phyloP scores from a whole-genome alignment of 2,888 invertebrate genomes.

The Pollenia amentaria region DNA sequence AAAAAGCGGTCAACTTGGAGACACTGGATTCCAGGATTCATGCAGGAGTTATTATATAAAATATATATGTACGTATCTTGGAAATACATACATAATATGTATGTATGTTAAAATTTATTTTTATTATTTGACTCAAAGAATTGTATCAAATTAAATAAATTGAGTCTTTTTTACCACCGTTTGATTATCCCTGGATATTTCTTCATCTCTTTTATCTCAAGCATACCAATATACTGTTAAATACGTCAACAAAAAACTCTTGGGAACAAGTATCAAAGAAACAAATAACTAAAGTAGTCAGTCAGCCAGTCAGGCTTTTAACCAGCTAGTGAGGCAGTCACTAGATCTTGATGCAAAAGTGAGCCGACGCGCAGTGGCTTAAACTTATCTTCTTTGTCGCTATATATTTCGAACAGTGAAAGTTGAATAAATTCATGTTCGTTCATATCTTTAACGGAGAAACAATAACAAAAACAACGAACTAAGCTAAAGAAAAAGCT shows the following conservation, averaged over 20 bases:
- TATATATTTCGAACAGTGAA: conserved; percentile 72
- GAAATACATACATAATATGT: too few species aligned
- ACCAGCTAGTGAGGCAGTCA: conserved; percentile 38
- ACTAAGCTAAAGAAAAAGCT: conserved; percentile 35
- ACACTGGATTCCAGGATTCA: too few species aligned
- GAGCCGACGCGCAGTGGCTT: conserved; percentile 39
- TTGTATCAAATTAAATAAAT: too few species aligned
- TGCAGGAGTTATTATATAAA: too few species aligned
- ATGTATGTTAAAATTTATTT: background rate
- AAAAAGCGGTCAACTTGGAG: too few species aligned
- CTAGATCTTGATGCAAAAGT: conserved; percentile 68
- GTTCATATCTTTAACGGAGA: conserved; percentile 52
- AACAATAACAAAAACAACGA: conserved; percentile 15
- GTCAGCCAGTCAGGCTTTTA: conserved; percentile 40
- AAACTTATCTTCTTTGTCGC: conserved; percentile 70
- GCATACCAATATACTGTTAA: conserved; percentile 25
- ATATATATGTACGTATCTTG: too few species aligned
- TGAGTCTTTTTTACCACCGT: background rate
- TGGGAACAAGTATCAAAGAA: conserved; percentile 61
- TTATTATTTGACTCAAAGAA: background rate
- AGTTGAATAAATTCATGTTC: conserved; percentile 68
- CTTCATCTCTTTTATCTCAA: conserved; percentile 9
- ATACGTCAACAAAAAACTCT: conserved; percentile 40
- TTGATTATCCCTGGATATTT: conserved; percentile 31
- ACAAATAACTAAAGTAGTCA: conserved; percentile 48